Percentiles rank a stretch among this genome's conserved stretches.
These are phyloP conservation scores for Rhysida immarginata DNA, from an alignment of 1,140 invertebrate genomes.

Conservation along the genomic window DNA sequence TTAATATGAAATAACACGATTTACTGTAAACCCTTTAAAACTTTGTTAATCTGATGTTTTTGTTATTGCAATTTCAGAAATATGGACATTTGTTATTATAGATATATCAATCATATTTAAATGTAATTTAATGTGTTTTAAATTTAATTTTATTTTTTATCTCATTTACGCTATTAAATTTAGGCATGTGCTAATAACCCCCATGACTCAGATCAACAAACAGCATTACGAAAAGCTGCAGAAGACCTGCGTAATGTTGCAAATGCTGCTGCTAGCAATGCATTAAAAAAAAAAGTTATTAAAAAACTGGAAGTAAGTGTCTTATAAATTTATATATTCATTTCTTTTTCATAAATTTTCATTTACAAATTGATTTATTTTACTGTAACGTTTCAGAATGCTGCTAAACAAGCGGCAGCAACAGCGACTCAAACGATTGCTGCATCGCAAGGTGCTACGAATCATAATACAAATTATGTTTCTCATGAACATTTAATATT, in stretches of 20 bases:
- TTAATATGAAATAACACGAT: too few species aligned
- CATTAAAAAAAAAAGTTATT: constrained; percentile 60
- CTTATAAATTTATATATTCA: neutral
- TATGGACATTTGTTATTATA: too few species aligned
- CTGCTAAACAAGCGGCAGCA: constrained; percentile 72
- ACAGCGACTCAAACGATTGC: constrained; percentile 81
- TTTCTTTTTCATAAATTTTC: neutral
- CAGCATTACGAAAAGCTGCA: constrained; percentile 66
- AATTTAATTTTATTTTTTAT: constrained; percentile 5
- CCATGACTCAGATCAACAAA: constrained; percentile 65
- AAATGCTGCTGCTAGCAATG: constrained; percentile 58
- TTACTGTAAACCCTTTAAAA: too few species aligned
- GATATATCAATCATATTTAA: too few species aligned
- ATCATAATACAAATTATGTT: constrained; percentile 49
- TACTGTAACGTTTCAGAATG: constrained; percentile 35
- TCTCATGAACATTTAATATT: constrained; percentile 56
- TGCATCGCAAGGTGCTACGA: constrained; percentile 47
- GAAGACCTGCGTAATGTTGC: constrained; percentile 83
- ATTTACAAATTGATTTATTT: neutral
- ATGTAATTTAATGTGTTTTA: too few species aligned
- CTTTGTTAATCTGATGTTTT: too few species aligned
- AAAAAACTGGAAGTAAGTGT: constrained; percentile 47
- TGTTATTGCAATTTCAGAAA: too few species aligned
- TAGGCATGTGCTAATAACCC: constrained; percentile 67
- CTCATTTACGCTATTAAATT: constrained; percentile 6